These are phyloP conservation scores for Pantherophis guttatus DNA, from an alignment of 2,113 vertebrate genomes.

Conservation along the genomic window DNA sequence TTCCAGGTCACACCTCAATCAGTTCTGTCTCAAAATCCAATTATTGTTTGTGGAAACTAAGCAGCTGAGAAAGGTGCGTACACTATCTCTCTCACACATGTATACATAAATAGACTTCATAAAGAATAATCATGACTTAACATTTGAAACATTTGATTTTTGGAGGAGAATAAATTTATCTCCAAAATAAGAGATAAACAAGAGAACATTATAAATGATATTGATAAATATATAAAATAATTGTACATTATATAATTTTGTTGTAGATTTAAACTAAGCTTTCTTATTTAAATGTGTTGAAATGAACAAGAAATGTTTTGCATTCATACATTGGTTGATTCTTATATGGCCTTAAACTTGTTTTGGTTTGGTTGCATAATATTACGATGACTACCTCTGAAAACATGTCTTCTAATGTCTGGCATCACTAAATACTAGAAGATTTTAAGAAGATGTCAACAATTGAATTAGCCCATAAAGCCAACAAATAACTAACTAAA, in stretches of 20 bases:
- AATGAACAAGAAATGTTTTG: background rate
- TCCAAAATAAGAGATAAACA: background rate
- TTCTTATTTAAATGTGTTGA: background rate
- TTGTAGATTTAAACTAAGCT: background rate
- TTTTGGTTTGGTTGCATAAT: background rate
- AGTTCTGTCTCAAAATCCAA: conserved; percentile 21
- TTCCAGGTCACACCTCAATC: conserved; percentile 23
- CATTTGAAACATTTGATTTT: background rate
- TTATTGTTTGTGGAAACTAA: conserved; percentile 24
- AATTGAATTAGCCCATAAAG: background rate
- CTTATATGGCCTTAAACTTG: background rate
- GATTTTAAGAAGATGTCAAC: too few relatives aligned
- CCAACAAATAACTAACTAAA: background rate
- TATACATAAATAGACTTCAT: background rate
- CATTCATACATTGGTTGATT: background rate
- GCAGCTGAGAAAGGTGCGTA: conserved; percentile 29
- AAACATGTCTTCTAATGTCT: background rate
- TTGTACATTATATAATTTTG: background rate
- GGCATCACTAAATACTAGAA: too few relatives aligned
- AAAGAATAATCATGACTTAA: background rate
- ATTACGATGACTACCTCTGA: background rate
- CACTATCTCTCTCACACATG: background rate
- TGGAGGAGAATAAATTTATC: background rate
- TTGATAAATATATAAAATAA: background rate
- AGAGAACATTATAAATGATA: background rate